Evolutionary conservation across 1,140 invertebrate species (phyloP), one percentile per base, ranked within the genome.

Genomic region (Plectrocnemia conspersa): DNA sequence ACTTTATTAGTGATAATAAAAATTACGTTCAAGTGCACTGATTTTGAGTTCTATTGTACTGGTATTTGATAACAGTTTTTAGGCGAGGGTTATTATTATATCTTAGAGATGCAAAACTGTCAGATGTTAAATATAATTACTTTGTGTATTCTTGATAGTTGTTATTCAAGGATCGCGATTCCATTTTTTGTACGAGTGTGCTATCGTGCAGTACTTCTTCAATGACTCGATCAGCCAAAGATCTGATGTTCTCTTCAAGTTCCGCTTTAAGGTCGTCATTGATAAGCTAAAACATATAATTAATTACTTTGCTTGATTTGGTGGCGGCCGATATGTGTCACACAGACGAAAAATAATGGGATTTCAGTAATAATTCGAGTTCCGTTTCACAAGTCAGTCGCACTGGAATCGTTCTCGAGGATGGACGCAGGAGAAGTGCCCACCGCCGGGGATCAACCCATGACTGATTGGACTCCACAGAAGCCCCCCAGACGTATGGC

Each of bases 191-290:
- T 25, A n/a, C 5, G 27, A 1, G 32, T n/a, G 16, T 21, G 2
- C 16, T 47, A n/a, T 33, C 35, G 16, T 29, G 10, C 16, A 23
- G 1, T 1, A 29, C 18, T 32, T 52, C 36, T 11, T 52, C 7
- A 6, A 52, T 6, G 10, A 41, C 24, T 42, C 33, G 21, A 22
- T 44, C 18, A 18, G 50, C 36, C 4, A 52, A 2, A 5, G 23
- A 18, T 22, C 22, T 16, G 4, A 52, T 42, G 33, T 44, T 42
- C 44, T 52, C 50, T 19, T 52, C 50, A 9, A 52, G 15, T 24
- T 52, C 50, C 15, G 19, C 44, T 27, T 41, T 42, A n/a, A 52
- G 25, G 19, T 29, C 18, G 13, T 4, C 25, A 11, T 18, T 27
- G 16, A 52, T 27, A 18, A 52, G 18, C 50, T 52, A 18, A 3